Evolutionary conservation across 2,888 invertebrate genomes (phyloP), one percentile per base, ranked within the genome.

Genomic region (Phrixothrix hirtus): DNA sequence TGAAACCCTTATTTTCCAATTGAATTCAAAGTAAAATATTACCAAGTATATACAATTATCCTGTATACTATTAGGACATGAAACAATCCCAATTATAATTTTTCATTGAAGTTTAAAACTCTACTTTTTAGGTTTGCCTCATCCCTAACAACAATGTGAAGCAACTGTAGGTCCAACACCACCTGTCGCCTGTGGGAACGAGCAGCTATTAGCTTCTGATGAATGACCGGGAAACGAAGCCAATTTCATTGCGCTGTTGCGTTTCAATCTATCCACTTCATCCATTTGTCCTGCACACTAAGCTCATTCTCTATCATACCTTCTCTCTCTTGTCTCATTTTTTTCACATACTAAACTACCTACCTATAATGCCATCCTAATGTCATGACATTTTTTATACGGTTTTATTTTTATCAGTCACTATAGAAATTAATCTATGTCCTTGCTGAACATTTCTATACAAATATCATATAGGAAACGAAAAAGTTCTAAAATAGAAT

Each of bases 141-240:
- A 32, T 39, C 25, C 47, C 16, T 47, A 39, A 27, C 39, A 39
- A 11, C 13, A 34, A 39, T 31, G 15, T n/a, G 38, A 47, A 47
- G 39, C 41, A 34, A 45, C 39, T 51, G 45, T 45, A 51, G 39
- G 45, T 51, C 45, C 55, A 55, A 58, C 64, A 65, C 67, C 70
- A 69, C 69, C 69, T 69, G 71, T 70, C 69, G 70, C 67, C 67
- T 58, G 60, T 62, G 64, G 67, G 63, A 69, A 69, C 61, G 62
- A 65, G 64, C 67, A 59, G 63, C 69, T 68, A 71, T 72, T 72
- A 71, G 68, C 67, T 63, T 62, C 69, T 73, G 73, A 73, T 72
- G 70, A 72, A 72, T 72, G 71, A 67, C 68, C 67, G 67, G 70
- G 68, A 70, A 71, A 72, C 71, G 70, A 69, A 71, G 71, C 70